A percentile compares a stretch with the other conserved stretches of the same genome.
These are phyloP conservation scores for Athalia circularis DNA, from an alignment of 2,888 invertebrate genomes.

Conservation along the genomic window DNA sequence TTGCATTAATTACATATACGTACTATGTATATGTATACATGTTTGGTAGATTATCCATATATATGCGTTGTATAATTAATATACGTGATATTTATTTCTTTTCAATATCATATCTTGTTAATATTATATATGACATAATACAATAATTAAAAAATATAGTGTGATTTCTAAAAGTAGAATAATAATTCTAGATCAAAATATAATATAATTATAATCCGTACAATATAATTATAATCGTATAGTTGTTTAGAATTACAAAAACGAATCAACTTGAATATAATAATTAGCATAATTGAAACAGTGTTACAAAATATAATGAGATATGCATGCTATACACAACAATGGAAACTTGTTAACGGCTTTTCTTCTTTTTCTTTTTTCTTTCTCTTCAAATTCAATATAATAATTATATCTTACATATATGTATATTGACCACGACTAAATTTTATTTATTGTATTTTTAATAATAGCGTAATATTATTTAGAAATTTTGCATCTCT, in stretches of 20 bases:
- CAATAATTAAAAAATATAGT: constrained; percentile 72
- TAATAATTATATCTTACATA: neutral
- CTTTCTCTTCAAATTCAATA: neutral
- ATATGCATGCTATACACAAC: constrained; percentile 68
- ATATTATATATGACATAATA: constrained; percentile 63
- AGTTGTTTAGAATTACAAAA: constrained; percentile 34
- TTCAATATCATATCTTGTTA: constrained; percentile 67
- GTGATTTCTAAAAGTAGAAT: constrained; percentile 69
- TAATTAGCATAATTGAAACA: constrained; percentile 64
- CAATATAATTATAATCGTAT: constrained; percentile 9
- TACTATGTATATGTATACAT: no score
- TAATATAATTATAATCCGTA: constrained; percentile 52
- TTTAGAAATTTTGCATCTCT: no score
- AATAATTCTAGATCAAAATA: constrained; percentile 64
- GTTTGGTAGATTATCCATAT: no score
- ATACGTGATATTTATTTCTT: constrained; percentile 66
- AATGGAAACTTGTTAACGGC: constrained; percentile 54
- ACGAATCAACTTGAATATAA: constrained; percentile 53
- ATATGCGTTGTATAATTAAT: constrained; percentile 38
- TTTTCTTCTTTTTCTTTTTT: constrained; percentile 12
- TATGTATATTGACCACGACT: constrained; percentile 24
- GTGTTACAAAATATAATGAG: constrained; percentile 72
- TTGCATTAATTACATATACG: no score
- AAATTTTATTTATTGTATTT: neutral
- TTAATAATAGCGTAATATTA: no score